Conservation (phyloP, 2,113 vertebrate species). For the Seriola rivoliana region DNA sequence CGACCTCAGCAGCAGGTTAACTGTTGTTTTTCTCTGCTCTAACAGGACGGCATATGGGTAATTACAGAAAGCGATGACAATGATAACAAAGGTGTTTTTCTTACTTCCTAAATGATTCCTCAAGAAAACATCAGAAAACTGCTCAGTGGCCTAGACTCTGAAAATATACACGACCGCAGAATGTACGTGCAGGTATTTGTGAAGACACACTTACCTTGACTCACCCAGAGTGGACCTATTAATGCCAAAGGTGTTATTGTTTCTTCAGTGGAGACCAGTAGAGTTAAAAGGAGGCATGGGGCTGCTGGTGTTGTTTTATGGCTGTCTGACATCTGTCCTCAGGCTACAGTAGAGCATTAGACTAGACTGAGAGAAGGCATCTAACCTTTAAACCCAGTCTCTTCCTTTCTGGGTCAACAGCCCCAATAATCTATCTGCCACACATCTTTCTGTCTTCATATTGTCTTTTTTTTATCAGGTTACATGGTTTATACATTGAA, state of each 20-base stretch:
- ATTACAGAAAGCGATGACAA: conserved; percentile 83
- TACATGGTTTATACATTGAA: conserved; percentile 30
- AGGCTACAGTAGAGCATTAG: conserved; percentile 44
- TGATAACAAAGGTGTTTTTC: conserved; percentile 82
- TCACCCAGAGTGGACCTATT: conserved; percentile 74
- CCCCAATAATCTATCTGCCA: conserved; percentile 17
- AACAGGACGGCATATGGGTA: conserved; percentile 73
- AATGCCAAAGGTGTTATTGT: conserved; percentile 77
- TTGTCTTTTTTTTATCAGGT: conserved; percentile 37
- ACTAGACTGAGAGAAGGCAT: conserved; percentile 37
- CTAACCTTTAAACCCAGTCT: conserved; percentile 10
- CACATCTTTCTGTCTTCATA: conserved; percentile 29
- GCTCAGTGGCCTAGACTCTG: conserved; percentile 42
- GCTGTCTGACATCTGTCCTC: conserved; percentile 64
- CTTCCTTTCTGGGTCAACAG: conserved; percentile 23
- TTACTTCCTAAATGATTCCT: conserved; percentile 81
- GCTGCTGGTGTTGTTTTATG: conserved; percentile 74
- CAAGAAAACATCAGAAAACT: conserved; percentile 68
- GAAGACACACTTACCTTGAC: conserved; percentile 66
- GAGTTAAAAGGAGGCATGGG: conserved; percentile 57
- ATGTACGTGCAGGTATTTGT: conserved; percentile 44
- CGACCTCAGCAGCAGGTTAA: conserved; percentile 72
- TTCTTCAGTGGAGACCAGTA: conserved; percentile 65
- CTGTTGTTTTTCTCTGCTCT: conserved; percentile 77
- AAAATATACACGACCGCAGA: conserved; percentile 57